phyloP scores from a whole-genome alignment of 1,140 invertebrate genomes.

The Cyrtorhinus lividipennis region DNA sequence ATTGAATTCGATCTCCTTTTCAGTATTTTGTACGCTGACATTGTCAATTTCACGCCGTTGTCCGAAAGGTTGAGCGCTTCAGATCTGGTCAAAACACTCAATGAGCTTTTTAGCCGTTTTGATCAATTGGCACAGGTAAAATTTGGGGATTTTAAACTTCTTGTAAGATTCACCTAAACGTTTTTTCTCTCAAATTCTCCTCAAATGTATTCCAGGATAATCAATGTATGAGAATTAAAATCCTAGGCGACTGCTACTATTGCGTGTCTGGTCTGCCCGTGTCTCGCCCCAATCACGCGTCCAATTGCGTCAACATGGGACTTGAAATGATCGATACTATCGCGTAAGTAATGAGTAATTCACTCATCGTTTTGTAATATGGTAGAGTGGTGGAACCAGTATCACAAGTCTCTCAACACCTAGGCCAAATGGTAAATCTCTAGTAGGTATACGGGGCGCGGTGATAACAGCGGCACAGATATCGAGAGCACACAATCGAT shows the following conservation, averaged over 20 bases:
- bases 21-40: conserved; percentile 95
- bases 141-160: too few relatives aligned
- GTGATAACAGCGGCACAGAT: too few relatives aligned
- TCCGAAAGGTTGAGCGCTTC: conserved; percentile 84
- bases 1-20: background rate
- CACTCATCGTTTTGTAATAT: too few relatives aligned
- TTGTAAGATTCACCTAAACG: too few relatives aligned
- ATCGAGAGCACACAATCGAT: too few relatives aligned
- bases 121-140: conserved; percentile 92
- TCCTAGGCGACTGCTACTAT: conserved; percentile 92
- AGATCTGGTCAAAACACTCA: conserved; percentile 85
- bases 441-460: too few relatives aligned
- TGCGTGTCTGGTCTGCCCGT: conserved; percentile 88
- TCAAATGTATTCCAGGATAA: conserved; percentile 54
- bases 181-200: too few relatives aligned
- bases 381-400: background rate
- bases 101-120: conserved; percentile 92
- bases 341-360: conserved; percentile 46
- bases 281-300: conserved; percentile 81
- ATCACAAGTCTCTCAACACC: background rate
- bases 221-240: conserved; percentile 89
- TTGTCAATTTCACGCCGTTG: conserved; percentile 92
- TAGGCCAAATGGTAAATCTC: too few relatives aligned
- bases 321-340: conserved; percentile 94
- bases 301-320: conserved; percentile 93